phyloP scores from a whole-genome alignment of 2,888 invertebrate genomes.

The Hirtodrosophila confusa region DNA sequence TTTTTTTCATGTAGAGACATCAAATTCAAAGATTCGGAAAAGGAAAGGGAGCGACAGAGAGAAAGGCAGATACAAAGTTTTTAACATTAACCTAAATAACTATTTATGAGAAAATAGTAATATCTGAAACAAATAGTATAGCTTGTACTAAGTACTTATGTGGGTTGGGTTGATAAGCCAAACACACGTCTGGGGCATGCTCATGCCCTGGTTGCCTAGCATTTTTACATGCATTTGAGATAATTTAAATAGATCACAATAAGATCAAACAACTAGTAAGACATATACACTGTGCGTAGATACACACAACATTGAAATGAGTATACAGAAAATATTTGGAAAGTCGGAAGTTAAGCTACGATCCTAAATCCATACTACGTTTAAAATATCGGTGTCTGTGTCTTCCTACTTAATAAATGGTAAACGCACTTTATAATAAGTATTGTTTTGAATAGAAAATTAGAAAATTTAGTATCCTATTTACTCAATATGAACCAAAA shows the following conservation, averaged over 20 bases:
- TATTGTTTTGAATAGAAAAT: no score
- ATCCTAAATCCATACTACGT: not conserved
- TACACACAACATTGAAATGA: not conserved
- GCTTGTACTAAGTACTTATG: not conserved
- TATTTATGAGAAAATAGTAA: constrained; percentile 8
- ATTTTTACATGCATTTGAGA: constrained; percentile 18
- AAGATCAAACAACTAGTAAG: constrained; percentile 1
- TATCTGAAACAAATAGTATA: not conserved
- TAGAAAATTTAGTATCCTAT: no score
- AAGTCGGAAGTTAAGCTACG: not conserved
- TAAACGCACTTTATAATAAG: no score
- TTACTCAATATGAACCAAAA: no score
- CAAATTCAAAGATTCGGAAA: constrained; percentile 6
- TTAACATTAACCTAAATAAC: constrained; percentile 1
- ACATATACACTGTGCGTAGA: not conserved
- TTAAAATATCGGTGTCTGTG: not conserved
- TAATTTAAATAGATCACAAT: constrained; percentile 3
- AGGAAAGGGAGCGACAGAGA: constrained; percentile 6
- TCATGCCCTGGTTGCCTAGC: constrained; percentile 10
- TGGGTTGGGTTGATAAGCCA: constrained; percentile 10
- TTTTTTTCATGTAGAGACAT: constrained; percentile 2
- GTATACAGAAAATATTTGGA: not conserved
- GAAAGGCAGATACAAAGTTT: not conserved
- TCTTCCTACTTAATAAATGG: not conserved
- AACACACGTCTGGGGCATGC: constrained; percentile 19